Percentiles rank a stretch among this genome's conserved stretches.
Evolutionary conservation across 1,140 invertebrate genomes (phyloP).

Genomic region (Medauroidea extradentata): DNA sequence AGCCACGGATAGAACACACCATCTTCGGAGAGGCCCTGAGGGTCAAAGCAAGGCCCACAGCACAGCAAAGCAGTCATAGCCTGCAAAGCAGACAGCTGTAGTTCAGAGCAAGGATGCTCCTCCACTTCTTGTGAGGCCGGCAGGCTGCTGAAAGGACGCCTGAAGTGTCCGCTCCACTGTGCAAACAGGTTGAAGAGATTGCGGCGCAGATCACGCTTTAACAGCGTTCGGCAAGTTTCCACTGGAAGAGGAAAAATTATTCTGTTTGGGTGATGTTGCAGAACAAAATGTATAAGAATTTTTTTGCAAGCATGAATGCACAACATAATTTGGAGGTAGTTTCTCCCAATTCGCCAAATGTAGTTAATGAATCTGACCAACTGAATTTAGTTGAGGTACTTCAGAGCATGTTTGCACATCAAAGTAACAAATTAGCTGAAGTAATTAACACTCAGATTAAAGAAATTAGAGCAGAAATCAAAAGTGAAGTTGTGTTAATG

Average conservation of each 20-base stretch:
- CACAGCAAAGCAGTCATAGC: slow-evolving; percentile 93
- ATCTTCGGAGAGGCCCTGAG: slow-evolving; percentile 81
- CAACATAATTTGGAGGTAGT: not conserved
- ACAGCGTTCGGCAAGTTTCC: slow-evolving; percentile 75
- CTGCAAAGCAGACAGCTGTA: slow-evolving; percentile 65
- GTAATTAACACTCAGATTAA: too few relatives aligned
- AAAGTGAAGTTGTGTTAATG: too few relatives aligned
- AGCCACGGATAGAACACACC: slow-evolving; percentile 88
- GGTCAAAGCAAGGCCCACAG: slow-evolving; percentile 92
- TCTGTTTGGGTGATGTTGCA: too few relatives aligned
- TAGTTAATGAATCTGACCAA: too few relatives aligned
- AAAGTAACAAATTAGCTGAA: too few relatives aligned
- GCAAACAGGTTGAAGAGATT: slow-evolving; percentile 90
- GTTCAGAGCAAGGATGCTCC: slow-evolving; percentile 46
- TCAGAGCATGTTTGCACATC: too few relatives aligned
- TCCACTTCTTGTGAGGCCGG: slow-evolving; percentile 28
- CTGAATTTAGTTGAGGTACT: too few relatives aligned
- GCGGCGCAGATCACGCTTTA: slow-evolving; percentile 81
- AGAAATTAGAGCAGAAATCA: too few relatives aligned
- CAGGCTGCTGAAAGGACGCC: slow-evolving; percentile 41
- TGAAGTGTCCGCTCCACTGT: slow-evolving; percentile 86
- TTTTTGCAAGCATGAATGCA: not conserved
- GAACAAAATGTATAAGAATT: not conserved
- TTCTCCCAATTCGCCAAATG: too few relatives aligned
- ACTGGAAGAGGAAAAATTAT: slow-evolving; percentile 54